Percentiles rank a stretch among this genome's conserved stretches.
phyloP scores from a whole-genome alignment of 2,113 vertebrate genomes.

The Marcusenius ussheri region DNA sequence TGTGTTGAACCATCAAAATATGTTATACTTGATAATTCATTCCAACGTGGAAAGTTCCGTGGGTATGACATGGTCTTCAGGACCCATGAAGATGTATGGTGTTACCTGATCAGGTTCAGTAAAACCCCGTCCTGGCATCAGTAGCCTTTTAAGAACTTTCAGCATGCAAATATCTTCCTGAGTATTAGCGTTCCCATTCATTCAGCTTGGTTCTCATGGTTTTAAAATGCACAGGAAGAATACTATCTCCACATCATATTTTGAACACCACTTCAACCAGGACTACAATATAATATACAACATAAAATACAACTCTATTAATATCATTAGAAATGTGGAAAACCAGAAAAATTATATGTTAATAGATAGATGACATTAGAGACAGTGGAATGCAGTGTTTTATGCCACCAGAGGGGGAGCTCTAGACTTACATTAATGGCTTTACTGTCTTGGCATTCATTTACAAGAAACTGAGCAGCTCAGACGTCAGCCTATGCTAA shows the following conservation, averaged over 20 bases:
- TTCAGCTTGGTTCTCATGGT: neutral
- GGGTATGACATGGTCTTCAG: neutral
- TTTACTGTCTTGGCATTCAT: neutral
- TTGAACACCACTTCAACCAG: neutral
- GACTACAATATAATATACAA: neutral
- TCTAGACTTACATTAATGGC: neutral
- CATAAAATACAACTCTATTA: neutral
- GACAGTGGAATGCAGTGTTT: neutral
- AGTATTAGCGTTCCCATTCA: neutral
- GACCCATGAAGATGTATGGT: neutral
- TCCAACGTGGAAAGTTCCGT: neutral
- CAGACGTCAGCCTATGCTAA: neutral
- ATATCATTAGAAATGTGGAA: neutral
- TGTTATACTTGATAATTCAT: neutral
- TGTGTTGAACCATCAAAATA: slow-evolving; percentile 6
- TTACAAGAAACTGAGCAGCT: slow-evolving; percentile 16
- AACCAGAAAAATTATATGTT: neutral
- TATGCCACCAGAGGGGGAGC: neutral
- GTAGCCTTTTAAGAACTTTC: neutral
- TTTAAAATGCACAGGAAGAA: neutral
- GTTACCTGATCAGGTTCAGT: neutral
- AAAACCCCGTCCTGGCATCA: neutral
- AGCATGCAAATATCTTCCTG: neutral
- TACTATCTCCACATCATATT: neutral
- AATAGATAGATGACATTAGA: neutral